These are phyloP conservation scores for Xylocopa sonorina DNA, from an alignment of 1,140 invertebrate genomes.

Conservation along the genomic window DNA sequence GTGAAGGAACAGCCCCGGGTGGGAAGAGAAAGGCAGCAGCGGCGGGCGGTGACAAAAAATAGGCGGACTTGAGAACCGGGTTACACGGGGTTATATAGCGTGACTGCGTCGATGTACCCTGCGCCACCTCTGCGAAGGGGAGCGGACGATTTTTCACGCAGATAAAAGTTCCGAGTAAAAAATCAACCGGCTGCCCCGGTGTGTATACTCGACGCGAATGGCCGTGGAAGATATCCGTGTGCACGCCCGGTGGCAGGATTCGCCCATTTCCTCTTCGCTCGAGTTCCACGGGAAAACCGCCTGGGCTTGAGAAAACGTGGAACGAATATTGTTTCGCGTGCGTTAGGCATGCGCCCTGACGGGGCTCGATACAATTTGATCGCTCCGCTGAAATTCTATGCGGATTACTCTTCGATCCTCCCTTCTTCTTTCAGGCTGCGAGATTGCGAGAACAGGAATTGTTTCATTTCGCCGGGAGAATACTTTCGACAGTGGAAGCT, in stretches of 20 bases:
- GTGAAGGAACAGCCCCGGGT: constrained; percentile 13
- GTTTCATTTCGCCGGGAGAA: no score
- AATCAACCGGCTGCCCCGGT: constrained; percentile 55
- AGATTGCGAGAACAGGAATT: no score
- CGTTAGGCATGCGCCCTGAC: background rate
- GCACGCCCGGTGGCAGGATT: constrained; percentile 49
- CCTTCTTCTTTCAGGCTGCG: no score
- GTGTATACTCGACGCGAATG: constrained; percentile 52
- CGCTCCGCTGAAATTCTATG: background rate
- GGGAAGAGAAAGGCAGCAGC: background rate
- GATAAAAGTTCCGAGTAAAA: constrained; percentile 63
- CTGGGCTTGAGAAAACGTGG: constrained; percentile 1
- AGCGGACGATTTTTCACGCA: constrained; percentile 62
- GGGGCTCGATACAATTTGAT: background rate
- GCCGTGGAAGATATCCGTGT: constrained; percentile 50
- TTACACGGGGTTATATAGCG: constrained; percentile 29
- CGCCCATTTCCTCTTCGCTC: constrained; percentile 51
- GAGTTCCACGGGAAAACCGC: constrained; percentile 7
- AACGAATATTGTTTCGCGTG: constrained; percentile 53
- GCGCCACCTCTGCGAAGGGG: constrained; percentile 54
- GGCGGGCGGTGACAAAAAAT: background rate
- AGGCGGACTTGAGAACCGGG: constrained; percentile 8
- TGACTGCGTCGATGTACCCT: constrained; percentile 32
- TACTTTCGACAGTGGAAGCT: no score
- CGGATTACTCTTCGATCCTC: no score